These are phyloP conservation scores for Prostheceraeus crozeri DNA, from an alignment of 2,888 invertebrate genomes.

Conservation along the genomic window DNA sequence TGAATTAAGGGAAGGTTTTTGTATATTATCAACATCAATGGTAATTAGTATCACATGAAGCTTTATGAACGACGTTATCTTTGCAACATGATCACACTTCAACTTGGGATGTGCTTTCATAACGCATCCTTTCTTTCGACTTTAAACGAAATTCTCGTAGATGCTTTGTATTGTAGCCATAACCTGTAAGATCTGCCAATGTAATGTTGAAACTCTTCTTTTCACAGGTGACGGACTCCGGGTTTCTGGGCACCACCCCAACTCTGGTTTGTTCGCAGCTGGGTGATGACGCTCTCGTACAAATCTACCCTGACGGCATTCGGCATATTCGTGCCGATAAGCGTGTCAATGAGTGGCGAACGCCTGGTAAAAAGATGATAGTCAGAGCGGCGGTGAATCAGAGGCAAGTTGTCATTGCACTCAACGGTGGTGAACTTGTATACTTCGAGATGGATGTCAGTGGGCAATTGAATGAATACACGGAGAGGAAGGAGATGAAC, in stretches of 20 bases:
- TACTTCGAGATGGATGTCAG: slow-evolving; percentile 99
- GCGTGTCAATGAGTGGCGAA: slow-evolving; percentile 97
- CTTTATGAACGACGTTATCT: too few species aligned
- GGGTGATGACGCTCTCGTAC: slow-evolving; percentile 92
- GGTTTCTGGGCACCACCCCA: slow-evolving; percentile 94
- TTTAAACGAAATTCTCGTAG: too few species aligned
- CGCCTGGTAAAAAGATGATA: slow-evolving; percentile 90
- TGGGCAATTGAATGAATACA: slow-evolving; percentile 94
- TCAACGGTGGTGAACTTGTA: slow-evolving; percentile 91
- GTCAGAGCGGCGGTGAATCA: slow-evolving; percentile 96
- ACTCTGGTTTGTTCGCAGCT: slow-evolving; percentile 94
- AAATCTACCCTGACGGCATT: slow-evolving; percentile 96
- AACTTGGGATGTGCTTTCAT: too few species aligned
- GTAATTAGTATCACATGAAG: too few species aligned
- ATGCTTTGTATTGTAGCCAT: too few species aligned
- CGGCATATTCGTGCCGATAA: slow-evolving; percentile 95
- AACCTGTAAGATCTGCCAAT: too few species aligned
- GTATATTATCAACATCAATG: too few species aligned
- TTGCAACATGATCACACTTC: too few species aligned
- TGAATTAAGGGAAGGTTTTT: too few species aligned
- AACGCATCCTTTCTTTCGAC: too few species aligned
- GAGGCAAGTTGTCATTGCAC: slow-evolving; percentile 91
- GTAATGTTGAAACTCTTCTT: too few species aligned
- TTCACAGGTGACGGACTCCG: slow-evolving; percentile 97
- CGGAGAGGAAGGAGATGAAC: slow-evolving; percentile 88